These are phyloP conservation scores for Pegoplata infirma DNA, from an alignment of 2,888 invertebrate species.

Conservation along the genomic window DNA sequence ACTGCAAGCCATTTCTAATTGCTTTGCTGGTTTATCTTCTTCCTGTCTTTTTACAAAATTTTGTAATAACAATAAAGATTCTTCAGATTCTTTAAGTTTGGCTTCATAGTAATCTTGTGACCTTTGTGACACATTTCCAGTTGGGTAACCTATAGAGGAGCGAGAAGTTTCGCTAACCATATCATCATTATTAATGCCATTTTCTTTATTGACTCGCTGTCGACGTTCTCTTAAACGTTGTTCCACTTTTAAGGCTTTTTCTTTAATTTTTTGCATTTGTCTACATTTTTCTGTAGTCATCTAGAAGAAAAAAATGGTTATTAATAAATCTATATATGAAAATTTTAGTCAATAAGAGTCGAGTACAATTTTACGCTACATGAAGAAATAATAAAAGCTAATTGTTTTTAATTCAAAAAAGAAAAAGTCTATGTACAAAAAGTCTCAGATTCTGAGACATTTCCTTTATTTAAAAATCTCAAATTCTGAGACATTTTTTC, in stretches of 20 bases:
- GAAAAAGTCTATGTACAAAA: too few relatives aligned
- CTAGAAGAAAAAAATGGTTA: constrained; percentile 62
- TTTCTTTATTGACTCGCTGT: not conserved
- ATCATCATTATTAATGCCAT: not conserved
- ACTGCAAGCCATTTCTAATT: constrained; percentile 2
- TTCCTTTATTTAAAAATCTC: too few relatives aligned
- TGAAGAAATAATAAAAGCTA: too few relatives aligned
- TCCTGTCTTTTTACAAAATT: constrained; percentile 18
- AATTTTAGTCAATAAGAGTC: not conserved
- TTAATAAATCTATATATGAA: not conserved
- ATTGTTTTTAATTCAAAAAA: too few relatives aligned
- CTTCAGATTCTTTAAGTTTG: constrained; percentile 29
- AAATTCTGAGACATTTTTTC: too few relatives aligned
- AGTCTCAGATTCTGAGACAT: too few relatives aligned
- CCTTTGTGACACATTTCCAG: constrained; percentile 3
- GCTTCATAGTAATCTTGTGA: constrained; percentile 30
- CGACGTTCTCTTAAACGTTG: constrained; percentile 58
- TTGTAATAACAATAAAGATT: constrained; percentile 42
- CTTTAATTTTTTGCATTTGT: constrained; percentile 70
- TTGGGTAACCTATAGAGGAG: not conserved
- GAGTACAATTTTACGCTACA: not conserved
- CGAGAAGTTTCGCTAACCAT: constrained; percentile 5
- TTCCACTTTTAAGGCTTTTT: constrained; percentile 70
- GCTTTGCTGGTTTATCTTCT: constrained; percentile 22
- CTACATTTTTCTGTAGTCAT: constrained; percentile 73